These are phyloP conservation scores for Gymnorhina tibicen DNA, from an alignment of 2,113 vertebrate genomes.

Conservation along the genomic window DNA sequence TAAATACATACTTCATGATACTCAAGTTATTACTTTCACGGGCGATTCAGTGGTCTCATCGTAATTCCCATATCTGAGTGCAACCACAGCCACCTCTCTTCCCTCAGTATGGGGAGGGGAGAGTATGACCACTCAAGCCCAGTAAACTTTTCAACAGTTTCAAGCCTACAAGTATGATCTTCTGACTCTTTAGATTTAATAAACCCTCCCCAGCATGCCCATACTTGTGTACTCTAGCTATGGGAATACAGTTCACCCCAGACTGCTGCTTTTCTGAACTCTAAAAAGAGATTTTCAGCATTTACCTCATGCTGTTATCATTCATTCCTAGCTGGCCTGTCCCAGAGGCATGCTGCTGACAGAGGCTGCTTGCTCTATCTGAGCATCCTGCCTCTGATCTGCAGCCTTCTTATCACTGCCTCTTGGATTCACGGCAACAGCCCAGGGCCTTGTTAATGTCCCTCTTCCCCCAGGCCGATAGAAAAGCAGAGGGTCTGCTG, in stretches of 20 bases:
- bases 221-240: neutral
- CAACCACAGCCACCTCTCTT: neutral
- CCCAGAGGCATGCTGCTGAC: neutral
- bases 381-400: neutral
- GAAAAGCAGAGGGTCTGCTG: neutral
- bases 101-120: neutral
- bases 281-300: neutral
- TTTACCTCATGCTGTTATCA: neutral
- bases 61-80: neutral
- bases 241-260: neutral
- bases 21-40: neutral
- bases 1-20: constrained; percentile 41
- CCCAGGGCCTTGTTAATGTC: neutral
- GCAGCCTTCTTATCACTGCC: neutral
- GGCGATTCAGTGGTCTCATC: neutral
- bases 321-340: neutral
- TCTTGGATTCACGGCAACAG: rapidly evolving
- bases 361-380: neutral
- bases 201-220: neutral
- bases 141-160: neutral
- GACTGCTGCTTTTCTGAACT: neutral
- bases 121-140: neutral
- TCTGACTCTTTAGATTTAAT: neutral
- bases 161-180: neutral
- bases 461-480: neutral